Conservation (phyloP, 2,113 vertebrate species). For the Sigmodon hispidus region DNA sequence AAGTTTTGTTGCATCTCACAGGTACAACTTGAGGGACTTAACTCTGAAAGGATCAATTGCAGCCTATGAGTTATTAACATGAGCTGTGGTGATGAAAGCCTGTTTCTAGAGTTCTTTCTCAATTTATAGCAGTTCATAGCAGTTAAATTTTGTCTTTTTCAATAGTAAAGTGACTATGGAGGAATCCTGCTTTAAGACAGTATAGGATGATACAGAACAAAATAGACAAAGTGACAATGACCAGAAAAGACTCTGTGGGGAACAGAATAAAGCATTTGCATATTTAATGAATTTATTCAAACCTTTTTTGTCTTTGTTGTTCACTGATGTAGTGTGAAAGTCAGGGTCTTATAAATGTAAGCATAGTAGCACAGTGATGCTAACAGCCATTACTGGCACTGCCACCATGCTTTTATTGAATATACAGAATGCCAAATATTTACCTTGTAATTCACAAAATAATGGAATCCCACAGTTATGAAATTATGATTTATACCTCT, state of each 20-base stretch:
- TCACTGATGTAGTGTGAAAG: slow-evolving; percentile 10
- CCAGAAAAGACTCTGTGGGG: not conserved
- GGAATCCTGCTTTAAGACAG: not conserved
- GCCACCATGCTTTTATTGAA: not conserved
- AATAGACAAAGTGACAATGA: not conserved
- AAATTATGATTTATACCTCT: not conserved
- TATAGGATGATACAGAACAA: not conserved
- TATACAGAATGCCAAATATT: not conserved
- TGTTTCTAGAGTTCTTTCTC: not conserved
- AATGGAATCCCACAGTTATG: not conserved
- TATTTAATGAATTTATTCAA: slow-evolving; percentile 7
- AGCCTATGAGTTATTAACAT: not conserved
- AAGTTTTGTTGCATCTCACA: not conserved
- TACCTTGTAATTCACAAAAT: not conserved
- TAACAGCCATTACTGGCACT: not conserved
- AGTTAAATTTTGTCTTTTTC: too few relatives aligned
- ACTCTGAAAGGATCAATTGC: not conserved
- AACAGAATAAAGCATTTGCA: not conserved
- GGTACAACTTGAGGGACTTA: not conserved
- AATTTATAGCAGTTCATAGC: not conserved
- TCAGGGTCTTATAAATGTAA: not conserved
- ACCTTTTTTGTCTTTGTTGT: not conserved
- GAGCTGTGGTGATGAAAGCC: not conserved
- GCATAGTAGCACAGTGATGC: not conserved
- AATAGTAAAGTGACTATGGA: not conserved